Evolutionary conservation across 2,888 invertebrate genomes (phyloP).

Genomic region (Noctua fimbriata): DNA sequence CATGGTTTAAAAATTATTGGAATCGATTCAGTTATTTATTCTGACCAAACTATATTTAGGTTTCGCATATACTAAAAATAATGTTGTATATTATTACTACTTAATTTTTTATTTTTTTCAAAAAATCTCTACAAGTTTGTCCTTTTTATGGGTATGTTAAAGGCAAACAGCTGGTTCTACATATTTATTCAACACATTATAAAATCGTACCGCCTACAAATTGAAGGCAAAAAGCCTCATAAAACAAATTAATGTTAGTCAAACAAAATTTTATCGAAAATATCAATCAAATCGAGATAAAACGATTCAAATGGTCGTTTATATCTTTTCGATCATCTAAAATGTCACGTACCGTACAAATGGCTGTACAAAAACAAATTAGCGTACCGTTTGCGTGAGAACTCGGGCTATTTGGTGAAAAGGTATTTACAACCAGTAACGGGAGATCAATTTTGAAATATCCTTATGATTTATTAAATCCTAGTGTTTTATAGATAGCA

Average conservation of each 20-base stretch:
- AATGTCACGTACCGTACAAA: conserved; percentile 45
- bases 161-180: not conserved
- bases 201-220: not conserved
- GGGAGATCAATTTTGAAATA: not conserved
- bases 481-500: not conserved
- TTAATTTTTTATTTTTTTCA: no score
- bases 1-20: no score
- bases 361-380: conserved; percentile 32
- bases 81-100: no score
- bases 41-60: no score
- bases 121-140: not conserved
- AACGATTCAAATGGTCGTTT: conserved; percentile 22
- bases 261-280: conserved; percentile 1
- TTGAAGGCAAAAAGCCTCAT: not conserved
- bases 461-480: not conserved
- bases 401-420: conserved; percentile 5
- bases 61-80: no score
- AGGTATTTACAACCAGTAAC: conserved; percentile 5
- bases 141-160: not conserved
- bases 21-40: no score
- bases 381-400: not conserved
- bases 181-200: not conserved
- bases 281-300: conserved; percentile 13
- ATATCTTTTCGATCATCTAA: not conserved
- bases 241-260: not conserved